Conservation (phyloP, 2,888 invertebrate species). For the Diarsia mendica region DNA sequence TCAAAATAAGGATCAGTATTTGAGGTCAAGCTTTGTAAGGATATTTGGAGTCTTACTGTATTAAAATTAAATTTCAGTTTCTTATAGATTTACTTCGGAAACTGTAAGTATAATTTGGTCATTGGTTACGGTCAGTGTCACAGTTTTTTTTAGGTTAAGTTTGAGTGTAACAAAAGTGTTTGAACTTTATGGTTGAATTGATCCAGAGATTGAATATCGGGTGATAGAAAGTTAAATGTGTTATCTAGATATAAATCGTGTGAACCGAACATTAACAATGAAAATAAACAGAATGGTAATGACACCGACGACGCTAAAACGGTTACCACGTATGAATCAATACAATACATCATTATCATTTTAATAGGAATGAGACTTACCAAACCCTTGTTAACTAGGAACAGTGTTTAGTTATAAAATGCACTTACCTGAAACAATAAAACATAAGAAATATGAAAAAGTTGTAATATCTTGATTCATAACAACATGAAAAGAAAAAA, state of each 20-base stretch:
- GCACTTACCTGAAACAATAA: conserved; percentile 62
- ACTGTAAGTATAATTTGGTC: conserved; percentile 54
- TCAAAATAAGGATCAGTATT: conserved; percentile 67
- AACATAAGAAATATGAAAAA: conserved; percentile 10
- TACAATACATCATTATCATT: too few species aligned
- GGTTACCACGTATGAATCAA: too few species aligned
- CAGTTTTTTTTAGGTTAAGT: conserved; percentile 77
- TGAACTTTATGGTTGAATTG: conserved; percentile 83
- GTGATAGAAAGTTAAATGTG: conserved; percentile 52
- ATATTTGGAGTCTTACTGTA: conserved; percentile 19
- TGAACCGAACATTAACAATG: neutral
- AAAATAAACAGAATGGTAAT: neutral
- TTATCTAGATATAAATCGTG: conserved; percentile 28
- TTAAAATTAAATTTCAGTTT: conserved; percentile 26
- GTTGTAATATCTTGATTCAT: neutral
- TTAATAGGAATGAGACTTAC: conserved; percentile 37
- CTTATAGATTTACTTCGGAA: neutral
- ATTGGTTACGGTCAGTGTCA: conserved; percentile 71
- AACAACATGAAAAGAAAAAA: too few species aligned
- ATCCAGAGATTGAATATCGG: conserved; percentile 64
- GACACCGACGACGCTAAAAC: too few species aligned
- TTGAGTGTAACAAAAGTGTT: conserved; percentile 72
- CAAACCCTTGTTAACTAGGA: conserved; percentile 2
- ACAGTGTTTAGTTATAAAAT: conserved; percentile 12
- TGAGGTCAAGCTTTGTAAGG: neutral